These are phyloP conservation scores for Mandrillus leucophaeus DNA, from an alignment of 2,113 vertebrate species.

Conservation along the genomic window DNA sequence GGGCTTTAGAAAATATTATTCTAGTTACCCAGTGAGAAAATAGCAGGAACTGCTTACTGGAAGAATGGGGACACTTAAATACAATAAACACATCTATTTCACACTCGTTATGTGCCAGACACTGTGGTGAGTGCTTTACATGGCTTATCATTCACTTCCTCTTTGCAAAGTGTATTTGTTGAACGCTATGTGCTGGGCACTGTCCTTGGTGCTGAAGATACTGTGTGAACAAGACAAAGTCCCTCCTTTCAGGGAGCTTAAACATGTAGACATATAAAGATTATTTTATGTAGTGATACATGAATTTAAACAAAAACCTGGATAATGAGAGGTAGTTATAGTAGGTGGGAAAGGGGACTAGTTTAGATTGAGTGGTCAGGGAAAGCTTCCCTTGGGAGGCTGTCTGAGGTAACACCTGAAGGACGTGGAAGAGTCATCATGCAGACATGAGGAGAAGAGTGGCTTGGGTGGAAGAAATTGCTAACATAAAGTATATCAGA, in stretches of 20 bases:
- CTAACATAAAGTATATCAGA: too few relatives aligned
- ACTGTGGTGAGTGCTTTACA: background rate
- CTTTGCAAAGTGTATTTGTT: background rate
- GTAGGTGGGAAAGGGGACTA: background rate
- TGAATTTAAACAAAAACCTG: background rate
- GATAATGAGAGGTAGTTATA: background rate
- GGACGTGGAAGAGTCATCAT: background rate
- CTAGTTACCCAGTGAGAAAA: background rate
- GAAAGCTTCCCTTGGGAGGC: background rate
- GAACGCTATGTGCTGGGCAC: background rate
- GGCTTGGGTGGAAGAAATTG: too few relatives aligned
- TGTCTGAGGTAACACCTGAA: background rate
- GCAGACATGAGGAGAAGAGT: background rate
- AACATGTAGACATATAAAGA: background rate
- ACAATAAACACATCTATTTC: background rate
- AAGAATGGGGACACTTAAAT: background rate
- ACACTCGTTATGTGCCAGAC: background rate
- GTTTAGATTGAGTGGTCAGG: background rate
- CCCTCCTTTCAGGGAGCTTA: background rate
- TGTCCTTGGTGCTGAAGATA: background rate
- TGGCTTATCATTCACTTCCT: background rate
- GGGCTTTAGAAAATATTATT: background rate
- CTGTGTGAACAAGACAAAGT: background rate
- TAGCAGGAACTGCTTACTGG: background rate
- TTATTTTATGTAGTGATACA: background rate